Conservation (phyloP, 2,797 vertebrate genomes). For the Mus spretus region DNA sequence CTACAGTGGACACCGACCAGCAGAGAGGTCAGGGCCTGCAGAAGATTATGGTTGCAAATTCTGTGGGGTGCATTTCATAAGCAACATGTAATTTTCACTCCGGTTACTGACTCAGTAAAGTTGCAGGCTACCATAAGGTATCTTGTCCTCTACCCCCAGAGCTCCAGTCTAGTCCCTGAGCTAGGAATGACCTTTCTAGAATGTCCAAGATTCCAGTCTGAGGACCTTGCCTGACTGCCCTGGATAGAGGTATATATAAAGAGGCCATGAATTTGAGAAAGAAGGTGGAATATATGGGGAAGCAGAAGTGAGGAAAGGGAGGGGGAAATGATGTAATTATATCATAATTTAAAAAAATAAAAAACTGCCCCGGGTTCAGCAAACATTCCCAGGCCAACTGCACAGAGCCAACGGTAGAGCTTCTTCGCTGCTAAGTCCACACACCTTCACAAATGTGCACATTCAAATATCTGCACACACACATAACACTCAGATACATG, state of each 20-base stretch:
- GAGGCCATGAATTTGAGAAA: neutral
- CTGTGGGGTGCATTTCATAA: neutral
- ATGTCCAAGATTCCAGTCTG: neutral
- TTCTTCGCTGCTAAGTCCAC: neutral
- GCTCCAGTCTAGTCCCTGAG: neutral
- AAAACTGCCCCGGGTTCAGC: neutral
- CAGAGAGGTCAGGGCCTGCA: neutral
- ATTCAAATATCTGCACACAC: neutral
- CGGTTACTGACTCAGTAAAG: neutral
- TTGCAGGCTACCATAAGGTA: neutral
- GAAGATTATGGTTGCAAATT: neutral
- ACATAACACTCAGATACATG: neutral
- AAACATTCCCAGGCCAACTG: too few species aligned
- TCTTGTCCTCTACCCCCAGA: neutral
- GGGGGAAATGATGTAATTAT: neutral
- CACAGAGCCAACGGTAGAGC: neutral
- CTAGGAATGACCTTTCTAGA: neutral
- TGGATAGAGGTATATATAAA: neutral
- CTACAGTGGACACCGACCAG: neutral
- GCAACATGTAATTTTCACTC: rapidly evolving
- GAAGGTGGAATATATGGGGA: neutral
- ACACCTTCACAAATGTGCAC: neutral
- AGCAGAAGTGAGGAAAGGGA: neutral
- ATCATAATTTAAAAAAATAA: neutral
- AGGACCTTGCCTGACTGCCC: neutral